phyloP scores from a whole-genome alignment of 2,888 invertebrate species.

The Hypomecis punctinalis region DNA sequence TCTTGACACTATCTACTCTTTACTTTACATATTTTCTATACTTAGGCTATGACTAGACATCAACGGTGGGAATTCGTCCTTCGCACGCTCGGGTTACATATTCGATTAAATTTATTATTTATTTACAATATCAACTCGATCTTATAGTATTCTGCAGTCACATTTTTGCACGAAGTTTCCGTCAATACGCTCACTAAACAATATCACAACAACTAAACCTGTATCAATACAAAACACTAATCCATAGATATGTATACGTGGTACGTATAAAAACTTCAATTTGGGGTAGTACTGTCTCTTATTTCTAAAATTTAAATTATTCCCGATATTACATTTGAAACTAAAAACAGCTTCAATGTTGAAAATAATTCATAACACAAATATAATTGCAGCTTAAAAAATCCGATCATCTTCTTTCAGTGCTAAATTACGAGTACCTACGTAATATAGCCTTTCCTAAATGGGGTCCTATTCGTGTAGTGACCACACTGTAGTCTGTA shows the following conservation, averaged over 20 bases:
- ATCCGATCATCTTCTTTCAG: background rate
- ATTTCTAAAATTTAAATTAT: no score
- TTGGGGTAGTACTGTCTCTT: background rate
- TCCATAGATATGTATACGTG: conserved; percentile 38
- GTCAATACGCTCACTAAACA: conserved; percentile 13
- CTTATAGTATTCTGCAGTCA: background rate
- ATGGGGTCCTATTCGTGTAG: conserved; percentile 6
- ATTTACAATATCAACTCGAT: conserved; percentile 35
- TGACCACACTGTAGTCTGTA: no score
- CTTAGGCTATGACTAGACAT: conserved; percentile 37
- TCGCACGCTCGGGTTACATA: conserved; percentile 10
- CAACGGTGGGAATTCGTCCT: conserved; percentile 37
- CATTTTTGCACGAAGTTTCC: background rate
- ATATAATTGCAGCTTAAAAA: background rate
- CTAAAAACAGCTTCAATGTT: background rate
- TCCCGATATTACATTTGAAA: background rate
- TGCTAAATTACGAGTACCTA: background rate
- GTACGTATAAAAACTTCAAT: conserved; percentile 20
- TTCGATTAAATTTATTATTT: conserved; percentile 37
- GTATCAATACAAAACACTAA: conserved; percentile 36
- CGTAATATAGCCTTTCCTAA: background rate
- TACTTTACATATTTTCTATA: conserved; percentile 22
- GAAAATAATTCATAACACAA: background rate
- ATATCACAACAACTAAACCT: conserved; percentile 40
- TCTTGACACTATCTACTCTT: conserved; percentile 29